These are phyloP conservation scores for Catocala nupta DNA, from an alignment of 2,888 invertebrate species.

Conservation along the genomic window DNA sequence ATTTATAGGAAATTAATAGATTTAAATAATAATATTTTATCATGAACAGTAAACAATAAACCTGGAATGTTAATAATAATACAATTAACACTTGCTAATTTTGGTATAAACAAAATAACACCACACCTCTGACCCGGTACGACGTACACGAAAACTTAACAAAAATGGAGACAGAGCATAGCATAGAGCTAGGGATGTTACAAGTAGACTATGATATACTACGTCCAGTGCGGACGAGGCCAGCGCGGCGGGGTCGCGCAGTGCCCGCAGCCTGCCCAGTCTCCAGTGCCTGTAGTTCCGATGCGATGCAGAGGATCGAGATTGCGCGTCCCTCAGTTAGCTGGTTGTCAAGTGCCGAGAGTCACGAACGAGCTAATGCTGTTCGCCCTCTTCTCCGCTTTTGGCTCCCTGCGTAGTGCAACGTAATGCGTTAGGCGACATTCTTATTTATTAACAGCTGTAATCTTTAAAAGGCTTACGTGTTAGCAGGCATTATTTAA, in stretches of 20 bases:
- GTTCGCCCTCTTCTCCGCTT: conserved; percentile 95
- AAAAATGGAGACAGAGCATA: conserved; percentile 69
- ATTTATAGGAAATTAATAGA: conserved; percentile 75
- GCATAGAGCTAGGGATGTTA: conserved; percentile 40
- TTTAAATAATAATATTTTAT: conserved; percentile 76
- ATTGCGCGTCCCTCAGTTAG: conserved; percentile 84
- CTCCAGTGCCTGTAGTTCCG: conserved; percentile 67
- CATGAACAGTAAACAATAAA: conserved; percentile 80
- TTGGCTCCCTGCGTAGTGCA: conserved; percentile 90
- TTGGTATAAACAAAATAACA: conserved; percentile 82
- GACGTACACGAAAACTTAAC: conserved; percentile 56
- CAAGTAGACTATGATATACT: conserved; percentile 7
- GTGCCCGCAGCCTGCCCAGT: conserved; percentile 58
- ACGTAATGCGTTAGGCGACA: conserved; percentile 22
- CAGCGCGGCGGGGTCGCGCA: conserved; percentile 30
- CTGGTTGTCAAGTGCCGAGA: conserved; percentile 91
- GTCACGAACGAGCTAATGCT: conserved; percentile 93
- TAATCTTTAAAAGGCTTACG: conserved; percentile 30
- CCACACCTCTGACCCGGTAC: conserved; percentile 69
- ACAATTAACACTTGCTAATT: conserved; percentile 80
- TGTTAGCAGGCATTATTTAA: conserved; percentile 55
- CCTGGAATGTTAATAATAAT: conserved; percentile 86
- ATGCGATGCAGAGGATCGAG: conserved; percentile 80
- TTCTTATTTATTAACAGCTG: conserved; percentile 35
- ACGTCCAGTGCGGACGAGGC: too few species aligned